Evolutionary conservation across 2,888 invertebrate species (phyloP).

Genomic region (Melipona beecheii): DNA sequence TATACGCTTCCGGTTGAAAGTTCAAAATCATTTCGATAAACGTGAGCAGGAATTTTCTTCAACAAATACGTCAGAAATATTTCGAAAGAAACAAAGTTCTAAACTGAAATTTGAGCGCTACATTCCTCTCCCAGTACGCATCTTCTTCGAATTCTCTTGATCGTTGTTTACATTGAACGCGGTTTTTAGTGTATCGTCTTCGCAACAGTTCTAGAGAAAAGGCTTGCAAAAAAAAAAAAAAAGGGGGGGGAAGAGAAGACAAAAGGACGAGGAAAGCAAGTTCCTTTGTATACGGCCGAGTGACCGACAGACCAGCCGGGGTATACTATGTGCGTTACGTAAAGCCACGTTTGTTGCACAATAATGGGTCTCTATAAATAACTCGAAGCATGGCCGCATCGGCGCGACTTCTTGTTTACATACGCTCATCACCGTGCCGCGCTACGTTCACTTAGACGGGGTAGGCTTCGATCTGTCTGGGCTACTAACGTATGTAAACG

Average conservation of each 20-base stretch:
- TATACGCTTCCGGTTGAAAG: too few relatives aligned
- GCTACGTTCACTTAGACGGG: conserved; percentile 43
- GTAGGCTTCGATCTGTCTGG: conserved; percentile 50
- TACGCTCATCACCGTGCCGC: conserved; percentile 63
- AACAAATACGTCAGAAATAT: too few relatives aligned
- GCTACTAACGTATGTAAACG: background rate
- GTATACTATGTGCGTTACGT: conserved; percentile 75
- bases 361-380: conserved; percentile 82
- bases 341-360: conserved; percentile 82
- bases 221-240: conserved; percentile 5
- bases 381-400: conserved; percentile 73
- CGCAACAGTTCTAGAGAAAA: background rate
- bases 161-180: background rate
- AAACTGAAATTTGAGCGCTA: background rate
- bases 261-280: conserved; percentile 58
- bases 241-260: conserved; percentile 31
- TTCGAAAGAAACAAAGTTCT: too few relatives aligned
- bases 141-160: background rate
- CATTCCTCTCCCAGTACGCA: background rate
- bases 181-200: background rate
- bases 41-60: too few relatives aligned
- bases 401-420: conserved; percentile 71
- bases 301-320: conserved; percentile 69
- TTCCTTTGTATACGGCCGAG: conserved; percentile 72
- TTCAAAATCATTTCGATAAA: too few relatives aligned